Evolutionary conservation across 2,888 invertebrate genomes (phyloP).

Genomic region (Eutolmus rufibarbis): DNA sequence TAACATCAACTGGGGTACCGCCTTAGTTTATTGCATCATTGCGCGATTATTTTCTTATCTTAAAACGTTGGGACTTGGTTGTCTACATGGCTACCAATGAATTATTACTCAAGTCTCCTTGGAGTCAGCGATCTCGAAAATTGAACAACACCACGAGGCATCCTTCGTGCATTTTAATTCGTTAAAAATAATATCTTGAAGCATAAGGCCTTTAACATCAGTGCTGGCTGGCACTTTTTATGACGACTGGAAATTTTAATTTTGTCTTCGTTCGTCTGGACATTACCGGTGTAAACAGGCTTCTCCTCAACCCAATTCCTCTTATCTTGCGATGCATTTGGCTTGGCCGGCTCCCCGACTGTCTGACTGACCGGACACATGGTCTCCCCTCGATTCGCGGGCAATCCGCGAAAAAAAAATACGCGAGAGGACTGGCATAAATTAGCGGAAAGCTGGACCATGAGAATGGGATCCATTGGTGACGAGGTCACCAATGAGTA

Average conservation of each 20-base stretch:
- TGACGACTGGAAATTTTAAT: too few relatives aligned
- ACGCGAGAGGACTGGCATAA: not conserved
- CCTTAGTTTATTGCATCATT: not conserved
- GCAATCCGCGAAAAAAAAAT: not conserved
- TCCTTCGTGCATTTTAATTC: not conserved
- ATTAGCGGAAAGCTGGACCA: constrained; percentile 17
- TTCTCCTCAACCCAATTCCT: not conserved
- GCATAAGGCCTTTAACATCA: not conserved
- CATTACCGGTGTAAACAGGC: not conserved
- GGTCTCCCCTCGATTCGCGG: not conserved
- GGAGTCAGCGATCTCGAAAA: not conserved
- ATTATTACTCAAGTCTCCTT: not conserved
- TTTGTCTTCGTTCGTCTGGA: not conserved
- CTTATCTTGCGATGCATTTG: not conserved
- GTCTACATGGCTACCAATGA: not conserved
- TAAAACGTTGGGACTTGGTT: not conserved
- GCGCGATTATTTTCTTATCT: not conserved
- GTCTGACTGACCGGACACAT: not conserved
- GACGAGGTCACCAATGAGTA: constrained; percentile 19
- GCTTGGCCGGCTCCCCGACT: not conserved
- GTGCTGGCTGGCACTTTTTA: not conserved
- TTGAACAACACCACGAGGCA: not conserved
- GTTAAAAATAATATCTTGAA: not conserved
- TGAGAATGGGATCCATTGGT: constrained; percentile 33
- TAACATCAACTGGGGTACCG: not conserved